Evolutionary conservation across 2,797 vertebrate genomes (phyloP).

Genomic region (Acanthopagrus latus): DNA sequence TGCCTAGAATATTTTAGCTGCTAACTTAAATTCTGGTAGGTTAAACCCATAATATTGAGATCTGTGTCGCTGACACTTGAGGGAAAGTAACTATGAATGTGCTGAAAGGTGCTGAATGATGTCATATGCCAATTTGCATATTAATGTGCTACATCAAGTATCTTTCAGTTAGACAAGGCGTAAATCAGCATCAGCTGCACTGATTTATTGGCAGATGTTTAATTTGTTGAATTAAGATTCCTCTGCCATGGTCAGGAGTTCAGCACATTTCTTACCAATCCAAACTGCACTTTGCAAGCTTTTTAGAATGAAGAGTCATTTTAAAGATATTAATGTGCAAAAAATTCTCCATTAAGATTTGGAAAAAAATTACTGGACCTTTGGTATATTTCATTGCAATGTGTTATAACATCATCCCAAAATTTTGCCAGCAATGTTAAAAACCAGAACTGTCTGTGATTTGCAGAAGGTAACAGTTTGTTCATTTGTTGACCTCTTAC

Average conservation of each 20-base stretch:
- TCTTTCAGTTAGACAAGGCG: slow-evolving; percentile 28
- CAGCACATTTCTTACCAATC: slow-evolving; percentile 1
- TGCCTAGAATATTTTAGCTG: slow-evolving; percentile 1
- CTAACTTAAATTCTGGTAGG: background rate
- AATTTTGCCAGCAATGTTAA: too few species aligned
- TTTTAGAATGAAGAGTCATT: background rate
- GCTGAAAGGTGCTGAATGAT: slow-evolving; percentile 38
- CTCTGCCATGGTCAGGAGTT: slow-evolving; percentile 19
- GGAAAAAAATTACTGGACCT: too few species aligned
- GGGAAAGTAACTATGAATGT: background rate
- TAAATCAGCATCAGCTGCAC: slow-evolving; percentile 24
- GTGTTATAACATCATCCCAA: too few species aligned
- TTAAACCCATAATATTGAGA: background rate
- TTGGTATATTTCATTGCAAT: too few species aligned
- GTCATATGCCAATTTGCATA: slow-evolving; percentile 45
- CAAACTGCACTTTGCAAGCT: slow-evolving; percentile 1
- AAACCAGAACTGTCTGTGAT: too few species aligned
- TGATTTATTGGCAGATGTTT: slow-evolving; percentile 36
- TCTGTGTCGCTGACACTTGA: background rate
- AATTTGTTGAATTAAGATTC: too few species aligned
- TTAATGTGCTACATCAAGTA: slow-evolving; percentile 29
- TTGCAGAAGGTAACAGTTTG: too few species aligned
- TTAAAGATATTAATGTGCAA: background rate
- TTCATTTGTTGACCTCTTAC: too few species aligned
- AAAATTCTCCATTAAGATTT: too few species aligned